Base-by-base conservation (phyloP, 1,140 invertebrate species). In the Asobara japonica region DNA sequence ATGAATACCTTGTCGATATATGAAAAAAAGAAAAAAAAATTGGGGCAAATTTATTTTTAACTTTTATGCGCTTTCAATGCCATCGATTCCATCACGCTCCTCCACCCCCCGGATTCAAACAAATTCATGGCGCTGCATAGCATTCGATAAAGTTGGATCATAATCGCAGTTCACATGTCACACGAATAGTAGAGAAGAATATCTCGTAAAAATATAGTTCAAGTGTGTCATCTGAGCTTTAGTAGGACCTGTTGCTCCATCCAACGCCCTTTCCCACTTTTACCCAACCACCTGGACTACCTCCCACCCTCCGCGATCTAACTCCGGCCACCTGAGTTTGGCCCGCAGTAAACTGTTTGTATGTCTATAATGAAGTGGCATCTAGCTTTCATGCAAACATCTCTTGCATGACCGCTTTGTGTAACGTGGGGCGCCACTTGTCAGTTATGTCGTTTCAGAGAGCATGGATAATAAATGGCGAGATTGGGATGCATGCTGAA, bases 181-280 rank as follows among this genome's bases (percentile, higher is more conserved):
- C 41, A 18, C 13, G 16, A 33, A 64, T 8, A 66, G 65, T 7
- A n/a, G 13, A 30, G 25, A 62, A 29, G 30, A 25, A 41, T 38
- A 38, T 65, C 8, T 48, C 61, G 29, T 62, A 72, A 71, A 72
- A 72, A 72, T 51, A 68, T 69, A 60, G 41, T 56, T 69, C 69
- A 73, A 75, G 74, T 74, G 75, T 77, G 80, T 80, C 78, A 81
- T 81, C 81, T 48, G 77, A 77, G 77, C 76, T 79, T 81, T 82
- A 80, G 74, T 78, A 75, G 64, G 74, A 84, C 83, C 83, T 84
- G 83, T 84, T 84, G 83, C 83, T 73, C 77, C 13, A 22, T 22
- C 18, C 20, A 64, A 33, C 67, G 29, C 71, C 67, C 71, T 66
- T 65, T 65, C 29, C 66, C 56, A 64, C 51, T 62, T 62, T 68